Conservation (phyloP, 2,113 vertebrate genomes). For the Gallinago paraguaiae region DNA sequence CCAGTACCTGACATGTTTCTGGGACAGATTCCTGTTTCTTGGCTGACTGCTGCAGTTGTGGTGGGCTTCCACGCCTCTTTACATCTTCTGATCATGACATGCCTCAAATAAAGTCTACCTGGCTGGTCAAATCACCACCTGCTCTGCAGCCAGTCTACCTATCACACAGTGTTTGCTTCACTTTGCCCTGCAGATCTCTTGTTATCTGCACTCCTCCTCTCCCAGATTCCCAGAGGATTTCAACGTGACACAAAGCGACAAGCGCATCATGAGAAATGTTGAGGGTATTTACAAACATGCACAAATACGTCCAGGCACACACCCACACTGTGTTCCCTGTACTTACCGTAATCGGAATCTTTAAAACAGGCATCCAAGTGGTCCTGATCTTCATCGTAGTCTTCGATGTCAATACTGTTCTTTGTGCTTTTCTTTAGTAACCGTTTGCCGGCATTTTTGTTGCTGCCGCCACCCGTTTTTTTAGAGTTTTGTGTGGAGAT, state of each 20-base stretch:
- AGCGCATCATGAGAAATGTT: accelerated
- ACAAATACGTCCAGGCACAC: background rate
- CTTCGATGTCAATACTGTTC: slow-evolving; percentile 87
- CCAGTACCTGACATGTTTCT: background rate
- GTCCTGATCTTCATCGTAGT: slow-evolving; percentile 94
- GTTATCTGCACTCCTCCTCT: background rate
- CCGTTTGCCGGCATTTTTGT: slow-evolving; percentile 83
- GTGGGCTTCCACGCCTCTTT: background rate
- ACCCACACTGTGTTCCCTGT: background rate
- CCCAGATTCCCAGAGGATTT: accelerated
- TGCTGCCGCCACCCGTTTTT: slow-evolving; percentile 76
- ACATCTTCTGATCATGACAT: background rate
- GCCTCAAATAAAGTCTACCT: background rate
- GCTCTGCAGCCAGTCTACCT: background rate
- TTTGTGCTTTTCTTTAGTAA: slow-evolving; percentile 88
- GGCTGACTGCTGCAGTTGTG: background rate
- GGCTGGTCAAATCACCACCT: background rate
- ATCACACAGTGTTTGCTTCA: background rate
- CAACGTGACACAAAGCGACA: background rate
- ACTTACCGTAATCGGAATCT: slow-evolving; percentile 94
- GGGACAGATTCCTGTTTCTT: background rate
- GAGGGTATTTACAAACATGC: background rate
- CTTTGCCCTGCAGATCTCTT: background rate
- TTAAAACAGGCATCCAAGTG: slow-evolving; percentile 97
- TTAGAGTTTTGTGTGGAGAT: slow-evolving; percentile 78